These are phyloP conservation scores for Bombus pascuorum DNA, from an alignment of 1,140 invertebrate species.

Conservation along the genomic window DNA sequence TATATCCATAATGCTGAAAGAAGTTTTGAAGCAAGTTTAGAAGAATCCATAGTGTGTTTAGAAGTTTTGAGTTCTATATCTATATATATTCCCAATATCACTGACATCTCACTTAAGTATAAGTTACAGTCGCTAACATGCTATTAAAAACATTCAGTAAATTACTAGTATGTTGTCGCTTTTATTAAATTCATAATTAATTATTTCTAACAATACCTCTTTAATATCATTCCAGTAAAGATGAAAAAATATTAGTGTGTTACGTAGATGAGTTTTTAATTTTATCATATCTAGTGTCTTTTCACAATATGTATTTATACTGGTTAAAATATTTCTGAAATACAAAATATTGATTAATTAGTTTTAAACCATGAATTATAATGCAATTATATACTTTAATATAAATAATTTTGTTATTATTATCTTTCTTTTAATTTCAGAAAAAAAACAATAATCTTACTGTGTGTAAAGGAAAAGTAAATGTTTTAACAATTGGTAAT, in stretches of 20 bases:
- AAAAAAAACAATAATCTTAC: slow-evolving; percentile 56
- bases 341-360: slow-evolving; percentile 33
- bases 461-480: slow-evolving; percentile 68
- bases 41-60: slow-evolving; percentile 50
- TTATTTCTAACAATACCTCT: slow-evolving; percentile 65
- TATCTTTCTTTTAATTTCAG: not conserved
- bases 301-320: slow-evolving; percentile 41
- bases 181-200: not conserved
- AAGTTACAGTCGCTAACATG: slow-evolving; percentile 65
- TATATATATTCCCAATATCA: slow-evolving; percentile 74
- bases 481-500: slow-evolving; percentile 62
- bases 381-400: not conserved
- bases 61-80: slow-evolving; percentile 72
- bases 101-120: slow-evolving; percentile 77
- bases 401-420: not conserved
- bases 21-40: slow-evolving; percentile 68
- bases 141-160: slow-evolving; percentile 62
- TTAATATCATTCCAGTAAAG: slow-evolving; percentile 74
- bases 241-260: slow-evolving; percentile 74
- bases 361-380: not conserved
- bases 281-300: slow-evolving; percentile 48
- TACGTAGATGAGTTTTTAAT: slow-evolving; percentile 71
- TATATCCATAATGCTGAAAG: slow-evolving; percentile 74
- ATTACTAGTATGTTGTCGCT: slow-evolving; percentile 8
- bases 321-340: slow-evolving; percentile 72